Evolutionary conservation across 2,888 invertebrate genomes (phyloP).

Genomic region (Laspeyria flexula): DNA sequence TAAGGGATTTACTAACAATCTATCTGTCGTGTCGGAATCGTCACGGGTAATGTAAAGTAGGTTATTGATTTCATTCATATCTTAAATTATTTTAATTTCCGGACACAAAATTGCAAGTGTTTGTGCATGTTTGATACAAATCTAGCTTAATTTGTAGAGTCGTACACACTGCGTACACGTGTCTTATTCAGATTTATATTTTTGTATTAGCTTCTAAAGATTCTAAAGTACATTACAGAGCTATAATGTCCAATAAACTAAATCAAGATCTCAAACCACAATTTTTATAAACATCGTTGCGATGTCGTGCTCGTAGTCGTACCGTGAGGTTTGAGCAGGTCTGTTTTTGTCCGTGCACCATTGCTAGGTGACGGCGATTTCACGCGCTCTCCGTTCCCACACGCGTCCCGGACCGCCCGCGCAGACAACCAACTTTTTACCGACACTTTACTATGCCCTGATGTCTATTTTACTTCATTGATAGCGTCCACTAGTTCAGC

Average conservation of each 20-base stretch:
- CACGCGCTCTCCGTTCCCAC: constrained; percentile 50
- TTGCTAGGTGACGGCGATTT: constrained; percentile 45
- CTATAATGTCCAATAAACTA: too few relatives aligned
- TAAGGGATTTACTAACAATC: background rate
- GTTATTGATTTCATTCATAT: background rate
- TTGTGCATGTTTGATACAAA: too few relatives aligned
- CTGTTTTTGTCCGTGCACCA: constrained; percentile 7
- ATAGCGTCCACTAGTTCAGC: background rate
- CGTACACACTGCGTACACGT: too few relatives aligned
- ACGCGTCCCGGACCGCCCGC: constrained; percentile 50
- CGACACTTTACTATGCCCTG: constrained; percentile 20
- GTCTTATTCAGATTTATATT: too few relatives aligned
- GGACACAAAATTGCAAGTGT: too few relatives aligned
- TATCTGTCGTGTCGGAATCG: background rate
- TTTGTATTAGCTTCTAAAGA: too few relatives aligned
- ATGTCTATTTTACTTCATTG: constrained; percentile 43
- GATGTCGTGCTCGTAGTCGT: constrained; percentile 23
- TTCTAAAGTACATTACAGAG: too few relatives aligned
- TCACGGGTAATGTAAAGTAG: background rate
- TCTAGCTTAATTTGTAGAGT: too few relatives aligned
- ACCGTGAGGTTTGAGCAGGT: constrained; percentile 1
- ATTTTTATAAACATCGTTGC: too few relatives aligned
- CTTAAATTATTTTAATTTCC: background rate
- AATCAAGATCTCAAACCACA: too few relatives aligned
- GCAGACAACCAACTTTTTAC: constrained; percentile 40